Evolutionary conservation across 2,888 invertebrate genomes (phyloP).

Genomic region (Hedya salicella): DNA sequence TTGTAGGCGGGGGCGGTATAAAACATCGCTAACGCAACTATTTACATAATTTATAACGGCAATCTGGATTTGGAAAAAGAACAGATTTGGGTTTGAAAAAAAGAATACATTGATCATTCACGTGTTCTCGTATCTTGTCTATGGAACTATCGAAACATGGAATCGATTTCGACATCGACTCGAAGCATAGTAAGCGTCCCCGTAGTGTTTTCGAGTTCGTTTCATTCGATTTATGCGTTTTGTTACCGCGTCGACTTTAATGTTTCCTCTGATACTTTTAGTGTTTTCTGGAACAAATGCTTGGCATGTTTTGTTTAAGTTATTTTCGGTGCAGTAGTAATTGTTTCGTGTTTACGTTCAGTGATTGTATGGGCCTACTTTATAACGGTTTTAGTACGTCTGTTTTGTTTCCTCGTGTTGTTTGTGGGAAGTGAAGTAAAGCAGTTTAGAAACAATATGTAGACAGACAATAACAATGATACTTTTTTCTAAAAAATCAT

Average conservation of each 20-base stretch:
- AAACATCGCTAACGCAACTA: conserved; percentile 19
- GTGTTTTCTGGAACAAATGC: conserved; percentile 53
- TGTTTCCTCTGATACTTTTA: conserved; percentile 55
- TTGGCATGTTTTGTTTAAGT: conserved; percentile 48
- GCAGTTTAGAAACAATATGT: conserved; percentile 32
- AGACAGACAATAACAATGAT: neutral
- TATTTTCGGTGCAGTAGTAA: conserved; percentile 49
- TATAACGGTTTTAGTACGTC: conserved; percentile 44
- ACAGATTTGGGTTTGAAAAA: conserved; percentile 9
- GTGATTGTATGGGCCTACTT: conserved; percentile 48
- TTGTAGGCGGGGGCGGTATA: conserved; percentile 6
- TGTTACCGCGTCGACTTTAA: conserved; percentile 60
- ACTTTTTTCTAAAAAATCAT: neutral
- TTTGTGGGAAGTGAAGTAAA: conserved; percentile 41
- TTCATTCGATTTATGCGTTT: conserved; percentile 58
- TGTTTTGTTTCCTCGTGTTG: conserved; percentile 47
- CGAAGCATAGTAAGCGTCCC: neutral
- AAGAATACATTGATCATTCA: conserved; percentile 22
- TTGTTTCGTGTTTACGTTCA: conserved; percentile 47
- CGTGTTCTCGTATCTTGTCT: conserved; percentile 32
- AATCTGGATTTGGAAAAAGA: conserved; percentile 21
- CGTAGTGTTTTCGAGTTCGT: conserved; percentile 49
- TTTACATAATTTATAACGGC: conserved; percentile 32
- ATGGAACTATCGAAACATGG: conserved; percentile 16
- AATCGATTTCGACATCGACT: conserved; percentile 15